phyloP scores from a whole-genome alignment of 2,113 vertebrate species.

The Gorsachius goisagi region DNA sequence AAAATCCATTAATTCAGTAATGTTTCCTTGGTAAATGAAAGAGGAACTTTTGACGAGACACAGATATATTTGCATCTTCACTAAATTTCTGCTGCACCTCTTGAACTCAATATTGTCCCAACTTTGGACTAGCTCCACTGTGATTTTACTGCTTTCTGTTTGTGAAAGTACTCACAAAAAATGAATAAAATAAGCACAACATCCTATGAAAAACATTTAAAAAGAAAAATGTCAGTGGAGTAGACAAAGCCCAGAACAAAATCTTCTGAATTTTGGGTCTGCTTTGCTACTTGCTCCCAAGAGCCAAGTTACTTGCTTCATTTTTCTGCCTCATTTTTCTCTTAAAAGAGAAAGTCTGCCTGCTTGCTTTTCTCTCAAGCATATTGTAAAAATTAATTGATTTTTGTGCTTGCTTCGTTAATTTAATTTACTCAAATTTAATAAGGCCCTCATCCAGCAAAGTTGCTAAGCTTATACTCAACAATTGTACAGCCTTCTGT shows the following conservation, averaged over 20 bases:
- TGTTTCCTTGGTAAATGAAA: background rate
- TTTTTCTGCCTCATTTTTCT: background rate
- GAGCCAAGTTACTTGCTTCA: background rate
- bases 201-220: background rate
- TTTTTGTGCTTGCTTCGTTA: background rate
- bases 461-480: background rate
- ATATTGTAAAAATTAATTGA: background rate
- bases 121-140: background rate
- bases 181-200: background rate
- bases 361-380: background rate
- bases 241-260: constrained; percentile 12
- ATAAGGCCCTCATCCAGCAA: background rate
- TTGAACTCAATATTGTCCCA: background rate
- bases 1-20: constrained; percentile 39
- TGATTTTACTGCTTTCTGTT: background rate
- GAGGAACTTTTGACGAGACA: background rate
- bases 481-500: background rate
- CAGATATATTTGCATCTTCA: background rate
- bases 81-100: background rate
- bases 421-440: background rate
- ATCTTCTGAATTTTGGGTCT: background rate
- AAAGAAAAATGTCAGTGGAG: background rate
- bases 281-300: background rate
- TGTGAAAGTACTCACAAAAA: background rate
- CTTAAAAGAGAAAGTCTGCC: background rate